phyloP scores from a whole-genome alignment of 2,797 vertebrate species.

The Kryptopterus vitreolus region DNA sequence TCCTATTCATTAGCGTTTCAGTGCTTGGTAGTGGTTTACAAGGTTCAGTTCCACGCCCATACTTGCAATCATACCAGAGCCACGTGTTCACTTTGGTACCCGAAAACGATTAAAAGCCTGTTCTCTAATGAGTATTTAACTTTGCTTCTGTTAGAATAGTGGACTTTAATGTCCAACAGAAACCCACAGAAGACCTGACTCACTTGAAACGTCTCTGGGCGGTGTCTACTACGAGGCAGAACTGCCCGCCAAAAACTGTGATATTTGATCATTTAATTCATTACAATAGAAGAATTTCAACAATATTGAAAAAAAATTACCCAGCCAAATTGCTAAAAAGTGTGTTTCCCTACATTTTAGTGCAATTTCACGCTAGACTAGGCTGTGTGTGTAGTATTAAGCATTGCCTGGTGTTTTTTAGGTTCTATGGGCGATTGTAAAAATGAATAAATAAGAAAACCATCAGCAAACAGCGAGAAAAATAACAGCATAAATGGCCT shows the following conservation, averaged over 20 bases:
- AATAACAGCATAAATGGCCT: background rate
- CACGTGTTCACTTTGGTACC: too few species aligned
- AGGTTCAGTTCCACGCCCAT: background rate
- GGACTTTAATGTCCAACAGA: background rate
- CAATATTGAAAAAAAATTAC: background rate
- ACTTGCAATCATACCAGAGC: background rate
- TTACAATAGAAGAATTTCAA: too few species aligned
- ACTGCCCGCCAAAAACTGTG: background rate
- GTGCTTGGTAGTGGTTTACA: background rate
- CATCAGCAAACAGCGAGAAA: background rate
- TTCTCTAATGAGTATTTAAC: background rate
- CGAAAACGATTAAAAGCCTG: background rate
- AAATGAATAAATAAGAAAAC: constrained; percentile 9
- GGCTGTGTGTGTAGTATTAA: background rate
- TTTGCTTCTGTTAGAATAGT: background rate
- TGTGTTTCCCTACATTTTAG: background rate
- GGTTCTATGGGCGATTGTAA: background rate
- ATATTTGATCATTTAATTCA: background rate
- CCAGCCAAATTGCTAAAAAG: background rate
- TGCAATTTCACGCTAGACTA: background rate
- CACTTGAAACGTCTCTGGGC: background rate
- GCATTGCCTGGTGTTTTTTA: background rate
- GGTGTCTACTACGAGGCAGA: too few species aligned
- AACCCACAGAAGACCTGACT: background rate
- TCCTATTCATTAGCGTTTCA: background rate